Evolutionary conservation across 2,113 vertebrate genomes (phyloP).

Genomic region (Callionymus lyra): DNA sequence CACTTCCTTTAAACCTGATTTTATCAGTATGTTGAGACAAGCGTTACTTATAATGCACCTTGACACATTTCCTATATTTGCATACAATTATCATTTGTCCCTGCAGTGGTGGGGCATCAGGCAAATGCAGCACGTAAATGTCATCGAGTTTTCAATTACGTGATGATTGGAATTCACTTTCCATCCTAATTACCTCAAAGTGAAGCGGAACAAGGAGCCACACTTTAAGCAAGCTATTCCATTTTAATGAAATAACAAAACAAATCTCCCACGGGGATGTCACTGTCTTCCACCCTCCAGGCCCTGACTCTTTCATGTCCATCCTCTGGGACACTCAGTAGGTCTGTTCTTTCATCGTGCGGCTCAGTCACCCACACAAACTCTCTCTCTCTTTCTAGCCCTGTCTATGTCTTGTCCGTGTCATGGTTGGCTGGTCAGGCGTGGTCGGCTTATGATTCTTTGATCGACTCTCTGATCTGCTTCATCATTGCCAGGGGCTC

Average conservation of each 20-base stretch:
- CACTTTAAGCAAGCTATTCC: slow-evolving; percentile 31
- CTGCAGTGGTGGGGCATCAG: slow-evolving; percentile 9
- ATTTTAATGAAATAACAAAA: slow-evolving; percentile 18
- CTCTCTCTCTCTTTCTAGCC: neutral
- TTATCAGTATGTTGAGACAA: slow-evolving; percentile 10
- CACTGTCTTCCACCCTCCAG: slow-evolving; percentile 10
- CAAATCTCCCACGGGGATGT: slow-evolving; percentile 17
- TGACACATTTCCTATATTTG: slow-evolving; percentile 24
- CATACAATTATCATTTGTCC: slow-evolving; percentile 30
- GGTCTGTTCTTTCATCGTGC: slow-evolving; percentile 49
- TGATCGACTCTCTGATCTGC: slow-evolving; percentile 54
- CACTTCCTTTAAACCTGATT: slow-evolving; percentile 1
- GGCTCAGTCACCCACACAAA: slow-evolving; percentile 6
- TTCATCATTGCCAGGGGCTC: slow-evolving; percentile 48
- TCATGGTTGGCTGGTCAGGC: slow-evolving; percentile 45
- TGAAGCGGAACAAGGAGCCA: slow-evolving; percentile 20
- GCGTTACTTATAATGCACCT: slow-evolving; percentile 14
- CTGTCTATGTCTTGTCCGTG: slow-evolving; percentile 23
- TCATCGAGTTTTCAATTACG: slow-evolving; percentile 29
- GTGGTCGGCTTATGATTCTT: slow-evolving; percentile 48
- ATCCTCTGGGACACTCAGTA: slow-evolving; percentile 28
- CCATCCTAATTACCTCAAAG: slow-evolving; percentile 25
- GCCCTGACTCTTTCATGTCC: slow-evolving; percentile 36
- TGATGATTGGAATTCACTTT: slow-evolving; percentile 27
- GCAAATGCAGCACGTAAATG: slow-evolving; percentile 20